Conservation (phyloP, 2,797 vertebrate species). For the Tolypeutes matacus region DNA sequence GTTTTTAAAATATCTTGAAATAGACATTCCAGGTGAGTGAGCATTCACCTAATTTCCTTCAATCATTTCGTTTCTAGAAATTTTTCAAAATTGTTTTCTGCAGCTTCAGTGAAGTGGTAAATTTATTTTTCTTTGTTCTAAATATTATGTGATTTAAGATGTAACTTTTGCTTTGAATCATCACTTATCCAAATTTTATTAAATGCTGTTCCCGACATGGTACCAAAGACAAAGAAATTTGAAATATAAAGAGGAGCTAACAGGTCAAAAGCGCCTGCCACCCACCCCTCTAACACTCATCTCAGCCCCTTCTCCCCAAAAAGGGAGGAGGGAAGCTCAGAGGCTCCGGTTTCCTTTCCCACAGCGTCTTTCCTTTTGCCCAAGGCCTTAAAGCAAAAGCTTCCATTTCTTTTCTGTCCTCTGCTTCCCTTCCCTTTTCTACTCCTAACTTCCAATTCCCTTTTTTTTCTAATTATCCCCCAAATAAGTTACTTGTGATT, state of each 20-base stretch:
- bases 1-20: background rate
- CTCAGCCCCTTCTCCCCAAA: background rate
- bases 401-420: background rate
- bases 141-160: background rate
- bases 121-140: background rate
- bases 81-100: background rate
- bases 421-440: slow-evolving; percentile 10
- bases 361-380: background rate
- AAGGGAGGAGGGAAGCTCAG: background rate
- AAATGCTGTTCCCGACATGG: background rate
- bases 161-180: background rate
- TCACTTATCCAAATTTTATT: background rate
- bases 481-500: slow-evolving; percentile 44
- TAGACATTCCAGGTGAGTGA: background rate
- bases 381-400: background rate
- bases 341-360: background rate
- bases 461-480: background rate
- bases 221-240: background rate
- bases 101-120: background rate
- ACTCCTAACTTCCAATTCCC: background rate
- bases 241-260: background rate
- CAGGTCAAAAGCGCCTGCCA: background rate
- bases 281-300: background rate
- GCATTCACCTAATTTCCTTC: background rate
- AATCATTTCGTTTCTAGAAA: background rate